These are phyloP conservation scores for Macrochelys suwanniensis DNA, from an alignment of 2,797 vertebrate genomes.

Conservation along the genomic window DNA sequence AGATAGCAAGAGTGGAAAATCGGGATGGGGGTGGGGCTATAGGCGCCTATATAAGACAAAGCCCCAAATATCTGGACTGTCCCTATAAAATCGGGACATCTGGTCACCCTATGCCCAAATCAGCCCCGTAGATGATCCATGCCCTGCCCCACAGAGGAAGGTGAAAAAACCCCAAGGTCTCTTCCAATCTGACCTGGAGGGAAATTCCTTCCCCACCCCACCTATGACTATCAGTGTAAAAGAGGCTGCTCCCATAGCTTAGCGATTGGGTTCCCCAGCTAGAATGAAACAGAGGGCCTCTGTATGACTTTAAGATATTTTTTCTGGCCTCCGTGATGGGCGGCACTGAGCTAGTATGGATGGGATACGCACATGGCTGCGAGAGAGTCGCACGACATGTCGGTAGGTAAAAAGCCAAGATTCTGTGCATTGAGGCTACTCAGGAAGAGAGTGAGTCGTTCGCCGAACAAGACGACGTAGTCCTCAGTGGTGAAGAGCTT, in stretches of 20 bases:
- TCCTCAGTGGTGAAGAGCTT: neutral
- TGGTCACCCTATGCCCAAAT: neutral
- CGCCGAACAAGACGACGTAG: conserved; percentile 29
- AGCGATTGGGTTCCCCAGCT: neutral
- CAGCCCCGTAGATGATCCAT: neutral
- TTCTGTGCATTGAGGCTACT: conserved; percentile 21
- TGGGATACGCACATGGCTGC: conserved; percentile 50
- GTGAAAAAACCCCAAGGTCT: neutral
- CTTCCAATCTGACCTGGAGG: neutral
- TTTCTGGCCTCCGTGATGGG: neutral
- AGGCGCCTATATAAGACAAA: neutral
- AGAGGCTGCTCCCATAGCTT: neutral
- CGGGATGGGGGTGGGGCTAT: neutral
- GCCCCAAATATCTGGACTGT: neutral
- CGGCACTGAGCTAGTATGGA: neutral
- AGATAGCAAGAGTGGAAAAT: neutral
- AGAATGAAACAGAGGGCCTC: neutral
- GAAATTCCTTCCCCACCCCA: neutral
- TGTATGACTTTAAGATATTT: neutral
- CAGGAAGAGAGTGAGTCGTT: conserved; percentile 35
- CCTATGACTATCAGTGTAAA: no score
- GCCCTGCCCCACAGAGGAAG: neutral
- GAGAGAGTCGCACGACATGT: conserved; percentile 49
- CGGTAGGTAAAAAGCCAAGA: conserved; percentile 33
- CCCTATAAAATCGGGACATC: neutral